Evolutionary conservation across 2,888 invertebrate genomes (phyloP), one percentile per base, ranked within the genome.

Genomic region (Drosophila trichaetosa): DNA sequence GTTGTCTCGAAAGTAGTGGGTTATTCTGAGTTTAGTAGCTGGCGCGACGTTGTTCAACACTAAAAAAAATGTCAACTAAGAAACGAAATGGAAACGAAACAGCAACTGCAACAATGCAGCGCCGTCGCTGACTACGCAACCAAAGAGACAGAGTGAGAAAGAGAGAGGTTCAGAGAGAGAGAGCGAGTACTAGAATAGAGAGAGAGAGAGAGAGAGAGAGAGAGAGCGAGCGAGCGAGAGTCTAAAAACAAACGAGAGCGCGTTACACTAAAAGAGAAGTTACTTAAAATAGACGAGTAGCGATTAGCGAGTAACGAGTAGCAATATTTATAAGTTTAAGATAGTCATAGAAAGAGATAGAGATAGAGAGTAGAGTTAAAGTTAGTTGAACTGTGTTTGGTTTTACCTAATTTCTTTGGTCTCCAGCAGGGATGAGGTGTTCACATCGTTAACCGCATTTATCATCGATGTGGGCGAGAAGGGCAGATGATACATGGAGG

Each of bases 401-500:
- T 51, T 88, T 92, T 92, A 92, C 92, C 92, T 92, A 92, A 92
- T 92, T 87, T 92, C 92, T 92, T 92, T 92, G 89, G 93, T 91
- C 86, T 92, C 92, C 91, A 92, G 87, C 80, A 92, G 82, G 46
- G 93, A 92, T 49, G 91, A 90, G 67, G 83, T 86, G 69, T 92
- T 92, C 65, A 92, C 92, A 77, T 92, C 92, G 79, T 92, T 92
- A 58, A 92, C 93, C 56, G 92, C 91, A 80, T 92, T 92, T 67
- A 92, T 92, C 92, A 92, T 92, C 64, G 92, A 92, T 18, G 89
- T 91, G 53, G 92, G 93, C 73, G 92, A 92, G 83, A 92, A 92
- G 64, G 92, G 92, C 79, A 92, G 87, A 73, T 92, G 93, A 73
- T 92, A 92, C 92, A 92, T 92, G 73, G 92, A 91, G 71, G 91